A percentile compares a stretch with the other conserved stretches of the same genome.
phyloP scores from a whole-genome alignment of 2,113 vertebrate species.

The Oophaga pumilio region DNA sequence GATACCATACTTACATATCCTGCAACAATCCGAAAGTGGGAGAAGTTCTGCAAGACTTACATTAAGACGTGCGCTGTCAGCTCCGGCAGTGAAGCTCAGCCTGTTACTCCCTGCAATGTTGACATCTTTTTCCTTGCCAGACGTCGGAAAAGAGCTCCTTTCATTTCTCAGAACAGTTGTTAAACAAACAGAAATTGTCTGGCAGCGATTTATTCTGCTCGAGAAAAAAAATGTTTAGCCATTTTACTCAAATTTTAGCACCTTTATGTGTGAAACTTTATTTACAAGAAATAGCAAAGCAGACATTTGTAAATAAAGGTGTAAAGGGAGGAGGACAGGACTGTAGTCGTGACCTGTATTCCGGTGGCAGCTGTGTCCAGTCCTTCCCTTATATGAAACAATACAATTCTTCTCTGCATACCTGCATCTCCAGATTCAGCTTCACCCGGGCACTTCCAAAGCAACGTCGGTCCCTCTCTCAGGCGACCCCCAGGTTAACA shows the following conservation, averaged over 20 bases:
- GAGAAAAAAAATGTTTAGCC: neutral
- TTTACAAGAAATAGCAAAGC: neutral
- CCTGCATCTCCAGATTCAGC: too few species aligned
- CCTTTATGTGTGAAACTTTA: neutral
- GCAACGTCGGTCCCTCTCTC: too few species aligned
- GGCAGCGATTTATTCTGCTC: slow-evolving; percentile 7
- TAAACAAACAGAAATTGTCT: slow-evolving; percentile 35
- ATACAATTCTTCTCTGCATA: too few species aligned
- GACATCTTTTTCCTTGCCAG: slow-evolving; percentile 33
- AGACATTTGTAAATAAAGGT: neutral
- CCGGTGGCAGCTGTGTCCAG: too few species aligned
- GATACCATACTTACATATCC: neutral
- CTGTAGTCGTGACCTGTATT: too few species aligned
- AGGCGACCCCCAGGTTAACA: too few species aligned
- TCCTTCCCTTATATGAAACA: too few species aligned
- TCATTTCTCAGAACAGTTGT: slow-evolving; percentile 31
- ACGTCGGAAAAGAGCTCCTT: slow-evolving; percentile 15
- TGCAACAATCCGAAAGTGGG: neutral
- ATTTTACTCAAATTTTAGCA: neutral
- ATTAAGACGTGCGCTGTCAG: neutral
- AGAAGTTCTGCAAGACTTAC: slow-evolving; percentile 10
- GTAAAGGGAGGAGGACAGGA: too few species aligned
- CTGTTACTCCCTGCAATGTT: neutral
- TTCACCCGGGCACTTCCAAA: too few species aligned
- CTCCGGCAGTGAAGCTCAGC: neutral